phyloP scores from a whole-genome alignment of 2,113 vertebrate species.

The Corythornis madagascariensis region DNA sequence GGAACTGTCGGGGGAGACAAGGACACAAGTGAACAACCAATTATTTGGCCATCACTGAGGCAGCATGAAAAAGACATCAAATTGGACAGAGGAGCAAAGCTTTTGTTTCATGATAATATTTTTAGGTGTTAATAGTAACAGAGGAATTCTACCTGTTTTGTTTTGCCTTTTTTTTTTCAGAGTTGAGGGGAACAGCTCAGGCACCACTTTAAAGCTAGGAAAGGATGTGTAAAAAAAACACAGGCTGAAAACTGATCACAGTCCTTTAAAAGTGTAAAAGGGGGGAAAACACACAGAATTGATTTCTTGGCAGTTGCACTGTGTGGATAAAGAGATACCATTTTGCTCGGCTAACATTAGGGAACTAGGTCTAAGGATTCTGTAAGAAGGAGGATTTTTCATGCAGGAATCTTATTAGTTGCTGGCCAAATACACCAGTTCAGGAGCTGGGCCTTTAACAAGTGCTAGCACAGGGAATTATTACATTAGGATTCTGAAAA shows the following conservation, averaged over 20 bases:
- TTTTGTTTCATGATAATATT: slow-evolving; percentile 81
- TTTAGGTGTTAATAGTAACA: slow-evolving; percentile 72
- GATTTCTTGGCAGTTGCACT: slow-evolving; percentile 26
- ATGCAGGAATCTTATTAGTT: slow-evolving; percentile 41
- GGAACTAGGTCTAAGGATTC: slow-evolving; percentile 12
- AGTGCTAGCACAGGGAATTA: neutral
- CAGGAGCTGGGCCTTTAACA: neutral
- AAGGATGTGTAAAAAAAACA: neutral
- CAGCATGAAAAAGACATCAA: slow-evolving; percentile 86
- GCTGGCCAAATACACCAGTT: slow-evolving; percentile 28
- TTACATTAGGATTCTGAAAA: slow-evolving; percentile 34
- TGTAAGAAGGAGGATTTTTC: slow-evolving; percentile 12
- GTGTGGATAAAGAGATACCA: slow-evolving; percentile 14
- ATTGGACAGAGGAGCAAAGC: slow-evolving; percentile 80
- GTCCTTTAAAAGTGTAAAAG: slow-evolving; percentile 45
- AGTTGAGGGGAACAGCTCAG: neutral
- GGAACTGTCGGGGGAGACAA: slow-evolving; percentile 88
- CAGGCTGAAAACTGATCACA: slow-evolving; percentile 23
- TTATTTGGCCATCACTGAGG: slow-evolving; percentile 88
- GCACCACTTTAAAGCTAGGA: neutral
- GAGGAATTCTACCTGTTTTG: slow-evolving; percentile 62
- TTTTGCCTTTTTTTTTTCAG: neutral
- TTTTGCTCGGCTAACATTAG: slow-evolving; percentile 31
- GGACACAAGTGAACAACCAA: slow-evolving; percentile 89
- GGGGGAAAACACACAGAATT: slow-evolving; percentile 35